These are phyloP conservation scores for Anadara kagoshimensis DNA, from an alignment of 1,140 invertebrate genomes.

Conservation along the genomic window DNA sequence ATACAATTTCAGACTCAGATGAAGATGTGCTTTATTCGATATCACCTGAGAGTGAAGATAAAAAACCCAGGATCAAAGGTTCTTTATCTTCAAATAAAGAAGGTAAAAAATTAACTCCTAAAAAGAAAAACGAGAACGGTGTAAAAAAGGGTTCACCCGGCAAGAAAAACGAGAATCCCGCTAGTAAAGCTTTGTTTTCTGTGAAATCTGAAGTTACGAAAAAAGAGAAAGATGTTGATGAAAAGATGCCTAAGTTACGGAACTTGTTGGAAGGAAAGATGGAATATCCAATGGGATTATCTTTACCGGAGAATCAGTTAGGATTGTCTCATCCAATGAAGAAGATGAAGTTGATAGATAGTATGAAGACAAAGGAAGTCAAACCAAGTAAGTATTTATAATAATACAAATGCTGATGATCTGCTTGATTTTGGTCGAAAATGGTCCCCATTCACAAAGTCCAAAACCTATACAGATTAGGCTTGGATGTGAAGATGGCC, in stretches of 20 bases:
- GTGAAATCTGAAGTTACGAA: too few relatives aligned
- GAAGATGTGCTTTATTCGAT: constrained; percentile 49
- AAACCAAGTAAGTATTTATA: constrained; percentile 4
- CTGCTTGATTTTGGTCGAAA: neutral
- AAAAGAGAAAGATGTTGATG: too few relatives aligned
- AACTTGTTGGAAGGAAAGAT: neutral
- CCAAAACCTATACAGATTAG: too few relatives aligned
- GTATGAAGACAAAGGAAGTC: constrained; percentile 21
- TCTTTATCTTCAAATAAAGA: neutral
- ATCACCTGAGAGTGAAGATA: constrained; percentile 11
- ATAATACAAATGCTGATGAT: neutral
- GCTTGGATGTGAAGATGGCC: too few relatives aligned
- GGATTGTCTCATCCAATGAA: constrained; percentile 19
- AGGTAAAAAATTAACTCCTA: constrained; percentile 7
- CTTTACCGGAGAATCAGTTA: neutral
- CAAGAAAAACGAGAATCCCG: neutral
- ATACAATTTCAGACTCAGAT: constrained; percentile 34
- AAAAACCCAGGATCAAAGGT: neutral
- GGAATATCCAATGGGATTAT: neutral
- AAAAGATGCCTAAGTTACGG: too few relatives aligned
- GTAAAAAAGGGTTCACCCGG: neutral
- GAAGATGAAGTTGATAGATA: constrained; percentile 40
- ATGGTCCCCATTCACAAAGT: too few relatives aligned
- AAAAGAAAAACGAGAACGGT: constrained; percentile 9
- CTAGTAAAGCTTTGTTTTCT: too few relatives aligned